These are phyloP conservation scores for Apostichopus leukothele DNA, from an alignment of 53 echinoderm and acorn worm species.

Conservation along the genomic window DNA sequence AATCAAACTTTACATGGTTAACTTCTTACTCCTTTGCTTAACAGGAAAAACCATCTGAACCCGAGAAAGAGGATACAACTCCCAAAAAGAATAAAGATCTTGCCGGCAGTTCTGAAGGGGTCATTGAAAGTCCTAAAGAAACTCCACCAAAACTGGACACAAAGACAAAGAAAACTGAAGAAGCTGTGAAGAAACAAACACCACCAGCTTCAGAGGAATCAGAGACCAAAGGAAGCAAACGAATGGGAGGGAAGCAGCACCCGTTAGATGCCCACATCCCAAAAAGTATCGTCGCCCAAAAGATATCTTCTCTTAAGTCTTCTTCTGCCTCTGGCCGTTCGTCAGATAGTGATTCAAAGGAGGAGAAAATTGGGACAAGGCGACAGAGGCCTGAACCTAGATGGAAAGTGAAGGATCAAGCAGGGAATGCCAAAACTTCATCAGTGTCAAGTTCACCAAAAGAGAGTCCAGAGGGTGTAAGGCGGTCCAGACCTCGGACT, in stretches of 20 bases:
- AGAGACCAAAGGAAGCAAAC: constrained; percentile 21
- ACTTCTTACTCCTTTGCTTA: no score
- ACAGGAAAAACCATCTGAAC: not conserved
- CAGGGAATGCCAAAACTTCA: not conserved
- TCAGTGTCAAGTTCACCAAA: not conserved
- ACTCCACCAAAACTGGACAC: not conserved
- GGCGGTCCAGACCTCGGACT: constrained; percentile 5
- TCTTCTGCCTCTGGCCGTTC: constrained; percentile 29
- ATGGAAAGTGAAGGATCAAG: not conserved
- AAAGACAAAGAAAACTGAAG: not conserved
- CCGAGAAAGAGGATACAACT: not conserved
- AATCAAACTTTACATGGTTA: not conserved
- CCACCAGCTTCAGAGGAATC: not conserved
- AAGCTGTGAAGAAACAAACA: not conserved
- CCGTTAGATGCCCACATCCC: constrained; percentile 39
- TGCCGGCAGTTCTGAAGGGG: not conserved
- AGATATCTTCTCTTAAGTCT: constrained; percentile 27
- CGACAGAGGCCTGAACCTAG: constrained; percentile 6
- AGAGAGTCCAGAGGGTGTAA: constrained; percentile 8
- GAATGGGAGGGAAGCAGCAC: constrained; percentile 10
- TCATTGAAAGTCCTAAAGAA: not conserved
- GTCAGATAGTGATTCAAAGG: constrained; percentile 43
- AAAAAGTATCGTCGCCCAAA: constrained; percentile 39
- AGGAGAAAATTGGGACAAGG: not conserved
- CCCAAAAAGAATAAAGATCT: not conserved